Evolutionary conservation across 2,888 invertebrate genomes (phyloP), one percentile per base, ranked within the genome.

Genomic region (Lycaena phlaeas): DNA sequence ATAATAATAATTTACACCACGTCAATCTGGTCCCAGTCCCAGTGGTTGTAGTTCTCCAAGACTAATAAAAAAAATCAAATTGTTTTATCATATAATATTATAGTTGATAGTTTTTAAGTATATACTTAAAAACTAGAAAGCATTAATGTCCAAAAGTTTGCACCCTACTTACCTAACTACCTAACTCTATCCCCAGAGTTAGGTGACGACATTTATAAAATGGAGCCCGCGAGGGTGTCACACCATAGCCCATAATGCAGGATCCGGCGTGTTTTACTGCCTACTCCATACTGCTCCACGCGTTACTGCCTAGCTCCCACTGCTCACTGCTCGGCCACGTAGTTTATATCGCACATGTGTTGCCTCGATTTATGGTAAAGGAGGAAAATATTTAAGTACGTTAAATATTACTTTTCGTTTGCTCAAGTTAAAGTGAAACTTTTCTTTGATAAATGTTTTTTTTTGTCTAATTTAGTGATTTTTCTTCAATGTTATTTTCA

Each of bases 211-310:
- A 65, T 68, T 69, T 69, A 70, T 72, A 74, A 73, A 73, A 69
- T 65, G 61, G 57, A 60, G 65, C 63, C 38, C 42, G 44, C 56
- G 48, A 53, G 49, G 41, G 48, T 51, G 64, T 59, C 59, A 56
- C 57, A 59, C 63, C 64, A 66, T n/a, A n/a, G n/a, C n/a, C n/a
- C n/a, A n/a, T 75, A 77, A 77, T 75, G 68, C 61, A 66, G 76
- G 66, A 61, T 74, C 71, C 65, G n/a, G 61, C 69, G 61, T 54
- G 66, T 70, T 66, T 64, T 67, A 67, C 66, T 68, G 65, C 62
- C 63, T 62, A 64, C 58, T 53, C 51, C 46, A 48, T 54, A 27
- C 30, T 57, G 68, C 65, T 66, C 61, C 69, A 61, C 54, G 66
- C 69, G 67, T 64, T 67, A 67, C 66, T 68, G 65, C 62, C 63